phyloP scores from a whole-genome alignment of 2,113 vertebrate genomes.

The Chaetops frenatus region DNA sequence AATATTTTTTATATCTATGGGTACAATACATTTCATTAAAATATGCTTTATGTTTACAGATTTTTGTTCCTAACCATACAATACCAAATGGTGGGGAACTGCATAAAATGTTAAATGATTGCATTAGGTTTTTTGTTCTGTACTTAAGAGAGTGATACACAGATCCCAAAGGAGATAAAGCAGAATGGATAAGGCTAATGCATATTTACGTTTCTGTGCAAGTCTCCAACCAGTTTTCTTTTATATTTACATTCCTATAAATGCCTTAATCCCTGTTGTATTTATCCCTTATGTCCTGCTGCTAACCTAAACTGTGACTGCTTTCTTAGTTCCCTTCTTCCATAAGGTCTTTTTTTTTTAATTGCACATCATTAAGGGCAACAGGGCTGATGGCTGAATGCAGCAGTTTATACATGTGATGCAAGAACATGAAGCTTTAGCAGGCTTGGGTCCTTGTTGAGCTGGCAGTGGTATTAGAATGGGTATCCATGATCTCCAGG shows the following conservation, averaged over 20 bases:
- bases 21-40: not conserved
- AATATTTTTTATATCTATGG: not conserved
- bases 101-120: not conserved
- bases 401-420: not conserved
- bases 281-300: not conserved
- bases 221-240: not conserved
- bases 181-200: not conserved
- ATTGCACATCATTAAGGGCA: not conserved
- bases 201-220: not conserved
- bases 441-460: not conserved
- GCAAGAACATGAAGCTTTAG: rapidly evolving
- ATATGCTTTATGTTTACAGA: not conserved
- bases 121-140: not conserved
- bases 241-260: not conserved
- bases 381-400: not conserved
- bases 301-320: not conserved
- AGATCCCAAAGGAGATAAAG: not conserved
- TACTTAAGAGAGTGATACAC: not conserved
- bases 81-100: not conserved
- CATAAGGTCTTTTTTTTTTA: not conserved
- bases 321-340: not conserved
- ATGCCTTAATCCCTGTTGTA: not conserved
- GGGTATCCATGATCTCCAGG: not conserved
- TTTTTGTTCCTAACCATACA: not conserved
- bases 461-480: not conserved